A percentile compares a stretch with the other conserved stretches of the same genome.
Evolutionary conservation across 2,888 invertebrate genomes (phyloP).

Genomic region (Dryadula phaetusa): DNA sequence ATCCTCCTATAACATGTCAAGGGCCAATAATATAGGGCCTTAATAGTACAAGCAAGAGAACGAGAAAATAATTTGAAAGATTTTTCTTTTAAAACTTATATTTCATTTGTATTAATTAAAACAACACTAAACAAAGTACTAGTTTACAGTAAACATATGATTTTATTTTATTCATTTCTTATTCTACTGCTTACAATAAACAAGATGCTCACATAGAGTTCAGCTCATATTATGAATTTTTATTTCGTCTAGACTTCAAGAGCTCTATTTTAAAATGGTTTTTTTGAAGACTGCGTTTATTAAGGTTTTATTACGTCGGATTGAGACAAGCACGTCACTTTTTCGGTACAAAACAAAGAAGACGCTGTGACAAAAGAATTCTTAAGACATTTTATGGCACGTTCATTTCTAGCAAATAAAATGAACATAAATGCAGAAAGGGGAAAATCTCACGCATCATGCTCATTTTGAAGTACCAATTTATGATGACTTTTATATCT

Average conservation of each 20-base stretch:
- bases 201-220: constrained; percentile 2
- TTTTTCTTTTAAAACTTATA: too few species aligned
- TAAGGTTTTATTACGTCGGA: constrained; percentile 16
- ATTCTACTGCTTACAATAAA: neutral
- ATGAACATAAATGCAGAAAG: constrained; percentile 30
- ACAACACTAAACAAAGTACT: neutral
- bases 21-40: too few species aligned
- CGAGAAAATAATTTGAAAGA: too few species aligned
- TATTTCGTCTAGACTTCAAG: constrained; percentile 36
- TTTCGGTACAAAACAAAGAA: constrained; percentile 17
- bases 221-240: constrained; percentile 27
- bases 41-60: too few species aligned
- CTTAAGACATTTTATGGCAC: constrained; percentile 32
- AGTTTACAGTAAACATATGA: neutral
- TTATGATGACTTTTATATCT: constrained; percentile 37
- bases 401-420: constrained; percentile 38
- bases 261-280: constrained; percentile 20
- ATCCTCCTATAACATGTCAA: too few species aligned
- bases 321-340: constrained; percentile 5
- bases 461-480: constrained; percentile 29
- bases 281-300: constrained; percentile 12
- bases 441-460: constrained; percentile 29
- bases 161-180: neutral
- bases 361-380: constrained; percentile 21
- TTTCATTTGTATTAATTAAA: too few species aligned